Percentiles rank a stretch among this genome's conserved stretches.
phyloP scores from a whole-genome alignment of 2,888 invertebrate genomes.

The Siphlonurus alternatus region DNA sequence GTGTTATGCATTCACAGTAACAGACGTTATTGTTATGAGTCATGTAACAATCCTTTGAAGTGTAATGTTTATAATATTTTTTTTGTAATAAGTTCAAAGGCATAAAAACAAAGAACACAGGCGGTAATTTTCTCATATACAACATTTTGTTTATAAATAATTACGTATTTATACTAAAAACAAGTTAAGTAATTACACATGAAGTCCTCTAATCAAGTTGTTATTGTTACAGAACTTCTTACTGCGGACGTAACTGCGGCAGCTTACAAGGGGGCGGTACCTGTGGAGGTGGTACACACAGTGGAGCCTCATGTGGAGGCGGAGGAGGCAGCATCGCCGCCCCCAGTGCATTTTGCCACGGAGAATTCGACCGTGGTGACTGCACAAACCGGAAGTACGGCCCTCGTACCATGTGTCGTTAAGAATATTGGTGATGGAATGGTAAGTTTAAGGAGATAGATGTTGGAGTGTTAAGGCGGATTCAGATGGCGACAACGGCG shows the following conservation, averaged over 20 bases:
- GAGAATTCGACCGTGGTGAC: conserved; percentile 66
- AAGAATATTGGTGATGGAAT: conserved; percentile 75
- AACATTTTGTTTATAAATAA: too few species aligned
- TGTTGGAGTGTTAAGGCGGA: too few species aligned
- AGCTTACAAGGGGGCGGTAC: neutral
- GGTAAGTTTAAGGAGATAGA: conserved; percentile 60
- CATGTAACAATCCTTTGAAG: too few species aligned
- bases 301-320: neutral
- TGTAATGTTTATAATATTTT: neutral
- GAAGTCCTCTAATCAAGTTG: too few species aligned
- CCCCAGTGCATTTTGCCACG: conserved; percentile 40
- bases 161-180: too few species aligned
- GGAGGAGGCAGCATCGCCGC: neutral
- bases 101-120: too few species aligned
- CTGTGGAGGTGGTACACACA: neutral
- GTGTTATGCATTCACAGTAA: too few species aligned
- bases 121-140: too few species aligned
- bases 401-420: conserved; percentile 66
- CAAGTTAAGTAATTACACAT: too few species aligned
- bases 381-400: conserved; percentile 71
- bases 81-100: neutral
- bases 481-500: too few species aligned
- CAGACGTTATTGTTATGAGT: too few species aligned
- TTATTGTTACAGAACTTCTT: neutral
- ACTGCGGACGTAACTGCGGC: neutral